A percentile compares a stretch with the other conserved stretches of the same genome.
Conservation (phyloP, 2,113 vertebrate genomes). For the Poeciliopsis turrubarensis region DNA sequence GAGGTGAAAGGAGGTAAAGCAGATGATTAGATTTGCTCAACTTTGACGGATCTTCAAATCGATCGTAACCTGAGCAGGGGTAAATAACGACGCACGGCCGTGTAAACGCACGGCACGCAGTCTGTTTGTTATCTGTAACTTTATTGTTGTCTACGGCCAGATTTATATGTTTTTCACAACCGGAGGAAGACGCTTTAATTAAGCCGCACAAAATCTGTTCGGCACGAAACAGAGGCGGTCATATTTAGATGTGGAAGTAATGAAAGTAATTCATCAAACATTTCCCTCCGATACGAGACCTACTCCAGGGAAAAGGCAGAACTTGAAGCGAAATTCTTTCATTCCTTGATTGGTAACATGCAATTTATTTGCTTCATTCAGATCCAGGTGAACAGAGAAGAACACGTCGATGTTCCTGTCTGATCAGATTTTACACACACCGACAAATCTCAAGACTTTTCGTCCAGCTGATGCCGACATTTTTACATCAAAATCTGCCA, state of each 20-base stretch:
- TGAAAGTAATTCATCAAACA: background rate
- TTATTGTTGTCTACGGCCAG: too few species aligned
- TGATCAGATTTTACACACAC: background rate
- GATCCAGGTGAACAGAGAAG: background rate
- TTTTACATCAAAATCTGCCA: background rate
- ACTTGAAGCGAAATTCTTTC: background rate
- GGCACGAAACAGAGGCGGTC: background rate
- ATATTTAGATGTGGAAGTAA: background rate
- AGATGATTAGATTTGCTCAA: background rate
- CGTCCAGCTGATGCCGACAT: background rate
- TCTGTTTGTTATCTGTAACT: too few species aligned
- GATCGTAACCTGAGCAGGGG: background rate
- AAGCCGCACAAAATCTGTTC: too few species aligned
- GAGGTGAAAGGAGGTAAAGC: background rate
- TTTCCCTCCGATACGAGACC: background rate
- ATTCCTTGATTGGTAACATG: background rate
- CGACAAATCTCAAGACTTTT: background rate
- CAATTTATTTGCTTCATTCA: background rate
- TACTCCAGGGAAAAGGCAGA: background rate
- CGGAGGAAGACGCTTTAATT: too few species aligned
- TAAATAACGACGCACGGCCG: background rate
- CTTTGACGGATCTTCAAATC: background rate
- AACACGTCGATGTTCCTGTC: background rate
- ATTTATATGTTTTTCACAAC: background rate
- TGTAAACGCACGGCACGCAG: background rate